These are phyloP conservation scores for Chelonus insularis DNA, from an alignment of 1,140 invertebrate genomes.

Conservation along the genomic window DNA sequence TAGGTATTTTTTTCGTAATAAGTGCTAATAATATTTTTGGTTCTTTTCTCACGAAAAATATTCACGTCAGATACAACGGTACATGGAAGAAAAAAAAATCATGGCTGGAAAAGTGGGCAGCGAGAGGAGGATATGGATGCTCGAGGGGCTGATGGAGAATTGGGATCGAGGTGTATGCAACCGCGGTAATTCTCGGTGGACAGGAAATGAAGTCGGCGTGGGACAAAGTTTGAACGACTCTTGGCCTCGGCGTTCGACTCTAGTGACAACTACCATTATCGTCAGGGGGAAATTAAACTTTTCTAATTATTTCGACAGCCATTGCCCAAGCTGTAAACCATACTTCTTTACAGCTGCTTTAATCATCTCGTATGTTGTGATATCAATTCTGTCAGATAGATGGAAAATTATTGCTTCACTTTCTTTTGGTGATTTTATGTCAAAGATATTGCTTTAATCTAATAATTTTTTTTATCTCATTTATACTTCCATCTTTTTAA, in stretches of 20 bases:
- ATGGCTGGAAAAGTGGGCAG: constrained; percentile 1
- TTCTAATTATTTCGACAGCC: constrained; percentile 31
- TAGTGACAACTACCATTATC: constrained; percentile 21
- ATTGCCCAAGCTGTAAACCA: constrained; percentile 14
- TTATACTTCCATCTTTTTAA: too few relatives aligned
- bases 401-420: too few relatives aligned
- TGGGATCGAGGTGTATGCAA: constrained; percentile 15
- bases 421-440: too few relatives aligned
- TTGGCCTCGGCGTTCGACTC: constrained; percentile 14
- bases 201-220: constrained; percentile 36
- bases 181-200: constrained; percentile 31
- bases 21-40: too few relatives aligned
- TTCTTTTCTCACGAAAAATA: too few relatives aligned
- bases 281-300: constrained; percentile 33
- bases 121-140: neutral
- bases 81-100: neutral
- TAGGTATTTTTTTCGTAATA: too few relatives aligned
- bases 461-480: too few relatives aligned
- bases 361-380: neutral
- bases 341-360: constrained; percentile 6
- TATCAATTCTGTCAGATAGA: too few relatives aligned
- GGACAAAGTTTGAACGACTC: constrained; percentile 36
- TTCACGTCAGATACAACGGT: too few relatives aligned
- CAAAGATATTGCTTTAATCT: too few relatives aligned
- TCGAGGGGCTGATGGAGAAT: constrained; percentile 7